These are phyloP conservation scores for Sigmodon hispidus DNA, from an alignment of 2,113 vertebrate species.

Conservation along the genomic window DNA sequence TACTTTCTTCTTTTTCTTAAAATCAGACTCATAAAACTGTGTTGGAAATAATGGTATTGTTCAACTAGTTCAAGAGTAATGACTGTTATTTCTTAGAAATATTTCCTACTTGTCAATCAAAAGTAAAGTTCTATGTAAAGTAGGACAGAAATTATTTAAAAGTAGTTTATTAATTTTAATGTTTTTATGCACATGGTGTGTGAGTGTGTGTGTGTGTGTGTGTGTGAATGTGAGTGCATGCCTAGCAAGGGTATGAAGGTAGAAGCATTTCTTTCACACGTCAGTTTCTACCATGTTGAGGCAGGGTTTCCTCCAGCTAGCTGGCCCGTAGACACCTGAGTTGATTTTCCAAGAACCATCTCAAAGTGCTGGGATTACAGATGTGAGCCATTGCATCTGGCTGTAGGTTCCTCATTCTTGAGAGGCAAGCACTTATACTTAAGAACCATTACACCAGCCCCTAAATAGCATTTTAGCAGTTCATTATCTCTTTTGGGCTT, in stretches of 20 bases:
- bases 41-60: slow-evolving; percentile 24
- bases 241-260: too few relatives aligned
- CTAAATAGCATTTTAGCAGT: slow-evolving; percentile 72
- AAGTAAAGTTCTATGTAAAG: slow-evolving; percentile 75
- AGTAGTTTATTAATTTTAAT: not conserved
- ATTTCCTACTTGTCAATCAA: slow-evolving; percentile 65
- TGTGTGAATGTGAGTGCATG: not conserved
- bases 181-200: too few relatives aligned
- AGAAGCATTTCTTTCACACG: not conserved
- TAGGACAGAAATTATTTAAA: slow-evolving; percentile 54
- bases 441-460: not conserved
- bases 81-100: slow-evolving; percentile 65
- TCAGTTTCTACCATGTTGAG: too few relatives aligned
- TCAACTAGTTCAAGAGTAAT: slow-evolving; percentile 45
- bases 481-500: slow-evolving; percentile 78
- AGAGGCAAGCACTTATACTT: not conserved
- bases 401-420: not conserved
- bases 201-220: fast-evolving
- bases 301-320: not conserved
- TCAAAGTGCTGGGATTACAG: not conserved
- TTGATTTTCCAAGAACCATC: not conserved
- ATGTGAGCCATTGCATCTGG: not conserved
- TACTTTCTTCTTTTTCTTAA: not conserved
- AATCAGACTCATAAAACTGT: slow-evolving; percentile 16
- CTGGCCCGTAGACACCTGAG: not conserved